Evolutionary conservation across 2,797 vertebrate species (phyloP).

Genomic region (Pseudochromis fuscus): DNA sequence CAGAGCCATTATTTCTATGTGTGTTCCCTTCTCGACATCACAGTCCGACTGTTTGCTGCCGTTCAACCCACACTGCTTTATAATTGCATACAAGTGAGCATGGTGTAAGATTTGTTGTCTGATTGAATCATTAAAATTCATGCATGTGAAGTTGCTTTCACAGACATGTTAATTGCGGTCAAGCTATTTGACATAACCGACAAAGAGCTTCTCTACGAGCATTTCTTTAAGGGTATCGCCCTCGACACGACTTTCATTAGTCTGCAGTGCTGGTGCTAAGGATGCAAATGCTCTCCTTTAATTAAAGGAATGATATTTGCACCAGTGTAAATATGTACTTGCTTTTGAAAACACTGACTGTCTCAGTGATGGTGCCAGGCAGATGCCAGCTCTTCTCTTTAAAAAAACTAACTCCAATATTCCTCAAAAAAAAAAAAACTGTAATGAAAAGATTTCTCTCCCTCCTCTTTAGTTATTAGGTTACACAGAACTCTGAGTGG

Average conservation of each 20-base stretch:
- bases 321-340: slow-evolving; percentile 18
- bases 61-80: slow-evolving; percentile 44
- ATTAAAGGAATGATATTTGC: slow-evolving; percentile 39
- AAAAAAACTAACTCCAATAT: slow-evolving; percentile 9
- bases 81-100: slow-evolving; percentile 55
- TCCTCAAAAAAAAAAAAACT: slow-evolving; percentile 20
- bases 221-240: slow-evolving; percentile 30
- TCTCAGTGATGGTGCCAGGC: neutral
- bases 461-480: slow-evolving; percentile 21
- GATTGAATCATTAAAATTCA: slow-evolving; percentile 60
- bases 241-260: slow-evolving; percentile 15
- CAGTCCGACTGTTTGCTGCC: slow-evolving; percentile 51
- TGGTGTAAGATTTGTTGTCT: slow-evolving; percentile 48
- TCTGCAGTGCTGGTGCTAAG: slow-evolving; percentile 11
- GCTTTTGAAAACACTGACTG: slow-evolving; percentile 14
- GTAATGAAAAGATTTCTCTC: slow-evolving; percentile 4
- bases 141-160: slow-evolving; percentile 43
- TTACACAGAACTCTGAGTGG: slow-evolving; percentile 10
- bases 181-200: slow-evolving; percentile 47
- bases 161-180: slow-evolving; percentile 60
- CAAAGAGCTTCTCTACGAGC: slow-evolving; percentile 20
- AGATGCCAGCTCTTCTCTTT: slow-evolving; percentile 8
- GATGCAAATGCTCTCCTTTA: slow-evolving; percentile 27
- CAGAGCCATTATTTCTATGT: slow-evolving; percentile 62
- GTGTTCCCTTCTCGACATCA: slow-evolving; percentile 48